Evolutionary conservation across 2,113 vertebrate species (phyloP).

Genomic region (Saccopteryx bilineata): DNA sequence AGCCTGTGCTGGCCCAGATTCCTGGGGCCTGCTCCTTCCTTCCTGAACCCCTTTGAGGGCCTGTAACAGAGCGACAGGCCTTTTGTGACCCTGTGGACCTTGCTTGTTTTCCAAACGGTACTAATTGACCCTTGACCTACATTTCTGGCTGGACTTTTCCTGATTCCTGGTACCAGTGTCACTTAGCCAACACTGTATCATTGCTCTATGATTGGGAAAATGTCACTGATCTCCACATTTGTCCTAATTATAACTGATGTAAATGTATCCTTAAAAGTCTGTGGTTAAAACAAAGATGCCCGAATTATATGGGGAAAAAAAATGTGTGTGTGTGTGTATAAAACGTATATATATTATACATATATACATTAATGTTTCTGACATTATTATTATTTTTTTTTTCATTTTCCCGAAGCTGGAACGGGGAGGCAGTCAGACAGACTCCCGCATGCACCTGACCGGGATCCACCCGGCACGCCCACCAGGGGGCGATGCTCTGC

Average conservation of each 20-base stretch:
- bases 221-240: neutral
- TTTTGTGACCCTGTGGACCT: neutral
- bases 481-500: no score
- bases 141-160: neutral
- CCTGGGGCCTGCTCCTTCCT: neutral
- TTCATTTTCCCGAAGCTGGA: no score
- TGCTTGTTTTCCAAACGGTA: neutral
- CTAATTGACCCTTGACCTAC: neutral
- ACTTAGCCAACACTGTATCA: neutral
- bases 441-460: no score
- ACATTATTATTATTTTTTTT: neutral
- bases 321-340: no score
- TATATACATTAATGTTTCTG: neutral
- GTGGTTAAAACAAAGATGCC: neutral
- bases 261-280: neutral
- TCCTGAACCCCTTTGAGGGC: neutral
- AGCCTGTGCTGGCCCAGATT: neutral
- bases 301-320: neutral
- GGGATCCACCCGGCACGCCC: no score
- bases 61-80: neutral
- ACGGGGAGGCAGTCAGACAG: no score
- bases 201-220: neutral
- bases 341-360: neutral
- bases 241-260: neutral
- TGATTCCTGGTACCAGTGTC: neutral